Evolutionary conservation across 2,797 vertebrate species (phyloP).

Genomic region (Aplochiton taeniatus): DNA sequence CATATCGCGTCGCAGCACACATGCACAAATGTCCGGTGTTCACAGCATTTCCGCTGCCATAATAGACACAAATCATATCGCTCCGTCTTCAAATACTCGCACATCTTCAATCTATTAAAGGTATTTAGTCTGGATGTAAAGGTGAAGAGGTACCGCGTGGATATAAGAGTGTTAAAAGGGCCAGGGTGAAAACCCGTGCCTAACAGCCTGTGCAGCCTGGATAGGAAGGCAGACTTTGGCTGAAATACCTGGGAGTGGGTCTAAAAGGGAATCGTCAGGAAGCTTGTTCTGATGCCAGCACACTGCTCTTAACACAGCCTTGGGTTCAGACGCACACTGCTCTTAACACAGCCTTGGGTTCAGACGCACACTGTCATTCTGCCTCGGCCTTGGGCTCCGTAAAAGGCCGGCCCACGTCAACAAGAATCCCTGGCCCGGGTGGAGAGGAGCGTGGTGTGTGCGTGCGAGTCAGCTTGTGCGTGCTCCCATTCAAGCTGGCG

Average conservation of each 20-base stretch:
- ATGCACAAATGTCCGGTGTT: too few relatives aligned
- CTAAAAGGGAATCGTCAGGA: conserved; percentile 13
- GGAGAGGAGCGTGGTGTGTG: conserved; percentile 13
- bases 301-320: conserved; percentile 41
- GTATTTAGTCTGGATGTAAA: too few relatives aligned
- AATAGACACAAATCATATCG: too few relatives aligned
- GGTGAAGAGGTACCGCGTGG: too few relatives aligned
- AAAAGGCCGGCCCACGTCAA: conserved; percentile 39
- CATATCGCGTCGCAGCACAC: background rate
- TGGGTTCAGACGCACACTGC: conserved; percentile 45
- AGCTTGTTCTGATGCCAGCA: conserved; percentile 10
- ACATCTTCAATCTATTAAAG: too few relatives aligned
- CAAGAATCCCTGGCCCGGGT: conserved; percentile 27
- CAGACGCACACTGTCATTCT: conserved; percentile 46
- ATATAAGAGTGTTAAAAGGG: too few relatives aligned
- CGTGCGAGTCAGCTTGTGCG: conserved; percentile 35
- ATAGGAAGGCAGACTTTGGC: too few relatives aligned
- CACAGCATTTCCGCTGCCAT: too few relatives aligned
- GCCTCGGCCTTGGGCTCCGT: conserved; percentile 2
- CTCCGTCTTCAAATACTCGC: too few relatives aligned
- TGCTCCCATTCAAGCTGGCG: conserved; percentile 10
- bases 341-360: conserved; percentile 44
- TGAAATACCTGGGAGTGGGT: conserved; percentile 17
- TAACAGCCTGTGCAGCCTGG: too few relatives aligned
- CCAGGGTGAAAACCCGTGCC: too few relatives aligned